Evolutionary conservation across 2,797 vertebrate species (phyloP), one percentile per base, ranked within the genome.

Genomic region (Pseudotriccus pelzelni): DNA sequence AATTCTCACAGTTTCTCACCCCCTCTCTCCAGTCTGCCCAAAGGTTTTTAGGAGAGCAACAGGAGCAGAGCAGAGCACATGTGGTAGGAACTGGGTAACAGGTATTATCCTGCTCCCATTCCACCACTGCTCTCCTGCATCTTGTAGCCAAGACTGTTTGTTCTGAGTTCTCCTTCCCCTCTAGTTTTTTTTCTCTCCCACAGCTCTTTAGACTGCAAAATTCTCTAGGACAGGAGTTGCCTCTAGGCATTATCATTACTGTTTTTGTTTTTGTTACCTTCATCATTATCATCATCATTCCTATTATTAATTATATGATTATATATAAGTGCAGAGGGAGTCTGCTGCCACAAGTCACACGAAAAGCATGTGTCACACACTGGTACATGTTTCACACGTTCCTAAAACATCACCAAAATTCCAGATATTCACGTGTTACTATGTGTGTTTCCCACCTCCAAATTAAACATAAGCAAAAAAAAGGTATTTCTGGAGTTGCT

Each of bases 381-480:
- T 19, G 13, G 44, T 49, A 62, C 4, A 0, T 0, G 0, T 44
- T 47, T 44, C 24, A 44, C 8, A 1, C 2, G 2, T 32, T 41
- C n/a, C 23, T 4, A 30, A 39, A 62, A 76, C 79, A 49, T 34
- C 27, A 78, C 63, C 28, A 87, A 88, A 60, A 41, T 8, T 52
- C 56, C 34, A 77, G 22, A 62, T 87, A 95, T 89, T 41, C 67
- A 53, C n/a, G 9, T 69, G 70, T 84, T 92, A 86, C 70, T 84
- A 60, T 23, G 7, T 37, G 70, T 32, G 49, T 66, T 44, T 37
- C 56, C 2, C 1, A 3, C 14, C 10, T 7, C 44, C 47, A 89
- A 90, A 96, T 93, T 89, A 95, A 96, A 95, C 67, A 49, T 18
- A 23, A 43, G 37, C 30, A 87, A 24, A 55, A 55, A 59, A 3